Evolutionary conservation across 1,140 invertebrate species (phyloP).

Genomic region (Subanguina moxae): DNA sequence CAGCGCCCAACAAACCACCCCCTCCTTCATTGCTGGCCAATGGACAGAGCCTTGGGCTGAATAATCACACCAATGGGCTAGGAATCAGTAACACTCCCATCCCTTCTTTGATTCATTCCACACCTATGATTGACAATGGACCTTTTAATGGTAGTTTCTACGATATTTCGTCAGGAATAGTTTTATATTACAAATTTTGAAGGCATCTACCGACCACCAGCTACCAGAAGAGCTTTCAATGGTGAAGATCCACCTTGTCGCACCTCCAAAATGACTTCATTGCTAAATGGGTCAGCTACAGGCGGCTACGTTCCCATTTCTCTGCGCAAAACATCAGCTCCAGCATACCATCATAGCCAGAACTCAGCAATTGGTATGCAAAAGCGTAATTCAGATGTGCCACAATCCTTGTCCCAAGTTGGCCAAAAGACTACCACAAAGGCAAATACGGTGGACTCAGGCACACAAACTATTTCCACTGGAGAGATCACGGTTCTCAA

Average conservation of each 20-base stretch:
- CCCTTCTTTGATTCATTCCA: background rate
- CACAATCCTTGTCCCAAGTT: background rate
- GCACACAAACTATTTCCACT: slow-evolving; percentile 58
- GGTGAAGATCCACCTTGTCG: slow-evolving; percentile 6
- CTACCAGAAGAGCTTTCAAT: slow-evolving; percentile 14
- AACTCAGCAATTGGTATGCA: slow-evolving; percentile 14
- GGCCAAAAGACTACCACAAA: background rate
- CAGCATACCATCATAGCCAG: slow-evolving; percentile 13
- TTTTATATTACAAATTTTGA: background rate
- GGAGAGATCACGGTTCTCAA: slow-evolving; percentile 56
- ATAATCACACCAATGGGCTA: background rate
- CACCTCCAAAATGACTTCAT: background rate
- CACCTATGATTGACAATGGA: background rate
- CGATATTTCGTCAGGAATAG: background rate
- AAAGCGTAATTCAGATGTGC: background rate
- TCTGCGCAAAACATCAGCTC: slow-evolving; percentile 27
- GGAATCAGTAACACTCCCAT: background rate
- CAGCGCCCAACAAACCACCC: slow-evolving; percentile 33
- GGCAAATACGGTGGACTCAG: slow-evolving; percentile 44
- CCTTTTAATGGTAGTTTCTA: slow-evolving; percentile 5
- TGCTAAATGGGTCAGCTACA: slow-evolving; percentile 2
- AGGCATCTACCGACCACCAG: slow-evolving; percentile 31
- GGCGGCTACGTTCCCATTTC: slow-evolving; percentile 20
- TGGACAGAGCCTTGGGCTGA: background rate
- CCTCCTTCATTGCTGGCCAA: slow-evolving; percentile 7